A percentile compares a stretch with the other conserved stretches of the same genome.
phyloP scores from a whole-genome alignment of 1,140 invertebrate genomes.

The Araneus ventricosus region DNA sequence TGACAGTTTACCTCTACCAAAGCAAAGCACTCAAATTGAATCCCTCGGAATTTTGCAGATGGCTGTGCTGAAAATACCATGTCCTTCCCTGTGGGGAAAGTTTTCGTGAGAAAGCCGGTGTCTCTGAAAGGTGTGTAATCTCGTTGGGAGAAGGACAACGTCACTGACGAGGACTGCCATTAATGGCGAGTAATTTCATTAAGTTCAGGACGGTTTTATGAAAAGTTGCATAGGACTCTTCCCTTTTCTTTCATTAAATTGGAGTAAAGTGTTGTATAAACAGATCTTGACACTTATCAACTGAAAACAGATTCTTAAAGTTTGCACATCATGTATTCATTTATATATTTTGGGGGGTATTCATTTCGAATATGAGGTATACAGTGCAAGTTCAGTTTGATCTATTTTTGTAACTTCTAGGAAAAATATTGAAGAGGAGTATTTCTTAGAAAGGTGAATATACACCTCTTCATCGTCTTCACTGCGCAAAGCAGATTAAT shows the following conservation, averaged over 20 bases:
- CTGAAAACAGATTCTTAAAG: not conserved
- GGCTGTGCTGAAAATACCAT: not conserved
- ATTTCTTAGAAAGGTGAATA: no score
- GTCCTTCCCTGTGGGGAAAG: not conserved
- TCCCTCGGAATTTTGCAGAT: constrained; percentile 14
- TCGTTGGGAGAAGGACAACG: not conserved
- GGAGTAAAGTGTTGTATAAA: not conserved
- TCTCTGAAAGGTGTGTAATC: constrained; percentile 27
- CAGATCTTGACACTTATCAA: not conserved
- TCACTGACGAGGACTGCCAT: not conserved
- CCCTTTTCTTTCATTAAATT: not conserved
- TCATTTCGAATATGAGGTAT: no score
- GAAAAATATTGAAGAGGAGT: no score
- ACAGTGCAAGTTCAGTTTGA: no score
- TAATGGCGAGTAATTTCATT: constrained; percentile 36
- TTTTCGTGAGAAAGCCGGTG: not conserved
- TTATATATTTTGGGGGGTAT: no score
- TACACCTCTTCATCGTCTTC: no score
- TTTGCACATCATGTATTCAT: no score
- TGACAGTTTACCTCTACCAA: constrained; percentile 12
- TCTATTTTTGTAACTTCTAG: no score
- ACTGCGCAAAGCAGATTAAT: no score
- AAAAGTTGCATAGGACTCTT: not conserved
- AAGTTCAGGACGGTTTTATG: not conserved
- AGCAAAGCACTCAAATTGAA: constrained; percentile 34